A percentile compares a stretch with the other conserved stretches of the same genome.
These are phyloP conservation scores for Selenia dentaria DNA, from an alignment of 2,888 invertebrate genomes.

Conservation along the genomic window DNA sequence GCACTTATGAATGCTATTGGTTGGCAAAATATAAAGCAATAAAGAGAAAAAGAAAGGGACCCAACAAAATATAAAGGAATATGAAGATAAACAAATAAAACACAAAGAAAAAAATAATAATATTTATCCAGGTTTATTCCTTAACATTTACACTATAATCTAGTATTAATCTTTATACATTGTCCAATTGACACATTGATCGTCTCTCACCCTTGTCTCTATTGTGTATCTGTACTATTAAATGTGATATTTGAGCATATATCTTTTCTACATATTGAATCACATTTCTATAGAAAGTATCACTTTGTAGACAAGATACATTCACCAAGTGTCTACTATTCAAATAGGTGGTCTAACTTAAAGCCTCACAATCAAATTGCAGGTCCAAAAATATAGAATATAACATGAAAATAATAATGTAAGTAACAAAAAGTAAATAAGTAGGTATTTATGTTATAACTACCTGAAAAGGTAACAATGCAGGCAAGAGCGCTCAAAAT, in stretches of 20 bases:
- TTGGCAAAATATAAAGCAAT: constrained; percentile 16
- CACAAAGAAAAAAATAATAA: constrained; percentile 73
- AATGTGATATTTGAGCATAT: constrained; percentile 31
- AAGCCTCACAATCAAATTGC: constrained; percentile 56
- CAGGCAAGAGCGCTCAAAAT: constrained; percentile 68
- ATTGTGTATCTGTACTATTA: constrained; percentile 59
- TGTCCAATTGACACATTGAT: constrained; percentile 71
- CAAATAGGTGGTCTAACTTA: constrained; percentile 64
- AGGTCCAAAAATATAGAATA: constrained; percentile 39
- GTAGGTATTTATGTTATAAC: constrained; percentile 54
- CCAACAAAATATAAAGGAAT: constrained; percentile 33
- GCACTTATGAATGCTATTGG: constrained; percentile 4
- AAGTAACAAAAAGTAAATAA: constrained; percentile 49
- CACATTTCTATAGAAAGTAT: constrained; percentile 24
- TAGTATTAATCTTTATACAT: constrained; percentile 81
- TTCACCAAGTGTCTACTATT: constrained; percentile 37
- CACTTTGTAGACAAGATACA: constrained; percentile 36
- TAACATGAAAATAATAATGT: constrained; percentile 36
- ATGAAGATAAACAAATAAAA: constrained; percentile 60
- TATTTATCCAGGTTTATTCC: constrained; percentile 83
- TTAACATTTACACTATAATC: constrained; percentile 79
- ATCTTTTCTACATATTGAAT: constrained; percentile 6
- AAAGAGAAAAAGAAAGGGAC: not conserved
- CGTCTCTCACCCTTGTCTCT: constrained; percentile 62
- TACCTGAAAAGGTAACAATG: constrained; percentile 55